Percentiles rank a stretch among this genome's conserved stretches.
Conservation (phyloP, 2,113 vertebrate genomes). For the Malurus cyaneus region DNA sequence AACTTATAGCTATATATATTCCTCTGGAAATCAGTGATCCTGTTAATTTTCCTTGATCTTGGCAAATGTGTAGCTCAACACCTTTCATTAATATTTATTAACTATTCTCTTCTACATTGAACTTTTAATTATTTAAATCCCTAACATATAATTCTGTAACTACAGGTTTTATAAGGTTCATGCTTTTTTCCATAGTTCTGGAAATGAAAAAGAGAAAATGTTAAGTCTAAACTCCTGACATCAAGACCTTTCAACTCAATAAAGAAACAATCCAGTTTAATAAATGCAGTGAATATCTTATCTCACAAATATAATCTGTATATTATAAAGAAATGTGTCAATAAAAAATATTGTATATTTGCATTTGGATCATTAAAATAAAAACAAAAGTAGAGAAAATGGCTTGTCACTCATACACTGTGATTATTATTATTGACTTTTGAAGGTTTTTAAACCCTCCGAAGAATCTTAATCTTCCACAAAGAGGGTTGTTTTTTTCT, state of each 20-base stretch:
- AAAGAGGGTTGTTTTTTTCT: rapidly evolving
- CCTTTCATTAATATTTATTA: background rate
- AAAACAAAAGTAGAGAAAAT: background rate
- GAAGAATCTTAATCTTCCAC: background rate
- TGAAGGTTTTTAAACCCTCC: background rate
- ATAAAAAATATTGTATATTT: background rate
- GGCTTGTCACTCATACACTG: background rate
- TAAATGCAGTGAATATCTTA: background rate
- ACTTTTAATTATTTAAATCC: background rate
- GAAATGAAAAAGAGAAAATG: background rate
- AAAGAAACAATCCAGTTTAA: background rate
- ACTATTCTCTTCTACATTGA: background rate
- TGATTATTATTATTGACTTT: background rate
- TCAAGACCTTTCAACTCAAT: background rate
- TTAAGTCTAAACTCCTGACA: background rate
- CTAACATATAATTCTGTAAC: background rate
- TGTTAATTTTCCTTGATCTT: background rate
- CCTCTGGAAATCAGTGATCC: background rate
- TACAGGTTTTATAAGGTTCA: background rate
- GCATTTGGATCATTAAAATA: background rate
- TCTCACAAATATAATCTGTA: background rate
- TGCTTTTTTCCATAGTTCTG: background rate
- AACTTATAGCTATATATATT: background rate
- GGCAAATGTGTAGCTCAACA: background rate
- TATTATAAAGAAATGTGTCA: background rate